Evolutionary conservation across 2,797 vertebrate genomes (phyloP).

Genomic region (Leptoclinus maculatus): DNA sequence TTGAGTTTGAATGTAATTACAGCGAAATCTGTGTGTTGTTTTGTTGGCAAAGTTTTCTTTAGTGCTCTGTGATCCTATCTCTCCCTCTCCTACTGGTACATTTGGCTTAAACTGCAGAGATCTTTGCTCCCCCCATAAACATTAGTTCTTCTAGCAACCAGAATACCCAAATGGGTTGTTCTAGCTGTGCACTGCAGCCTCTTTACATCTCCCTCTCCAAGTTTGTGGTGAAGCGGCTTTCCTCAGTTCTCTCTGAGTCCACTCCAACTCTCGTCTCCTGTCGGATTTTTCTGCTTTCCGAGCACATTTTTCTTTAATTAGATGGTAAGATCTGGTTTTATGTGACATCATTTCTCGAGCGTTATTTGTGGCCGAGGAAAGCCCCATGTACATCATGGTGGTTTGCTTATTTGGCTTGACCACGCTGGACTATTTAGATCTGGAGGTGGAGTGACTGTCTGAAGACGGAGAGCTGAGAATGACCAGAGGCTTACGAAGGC

Average conservation of each 20-base stretch:
- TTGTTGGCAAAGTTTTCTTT: conserved; percentile 51
- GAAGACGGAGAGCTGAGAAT: conserved; percentile 49
- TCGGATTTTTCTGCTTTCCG: conserved; percentile 53
- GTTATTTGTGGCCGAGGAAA: conserved; percentile 71
- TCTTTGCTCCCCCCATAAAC: conserved; percentile 12
- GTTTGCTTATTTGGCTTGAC: conserved; percentile 70
- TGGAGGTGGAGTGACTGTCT: conserved; percentile 43
- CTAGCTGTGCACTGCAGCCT: conserved; percentile 27
- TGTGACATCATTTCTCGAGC: conserved; percentile 65
- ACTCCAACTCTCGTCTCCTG: conserved; percentile 44
- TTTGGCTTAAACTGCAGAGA: conserved; percentile 49
- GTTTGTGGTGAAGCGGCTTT: conserved; percentile 58
- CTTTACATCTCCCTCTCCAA: conserved; percentile 29
- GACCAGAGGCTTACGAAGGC: conserved; percentile 59
- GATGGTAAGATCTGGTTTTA: conserved; percentile 68
- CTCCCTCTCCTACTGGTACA: conserved; percentile 37
- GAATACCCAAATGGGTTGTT: conserved; percentile 40
- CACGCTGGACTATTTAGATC: conserved; percentile 53
- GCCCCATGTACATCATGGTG: conserved; percentile 47
- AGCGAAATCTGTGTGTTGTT: conserved; percentile 62
- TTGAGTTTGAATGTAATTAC: conserved; percentile 63
- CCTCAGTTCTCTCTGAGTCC: conserved; percentile 31
- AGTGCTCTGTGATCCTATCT: conserved; percentile 41
- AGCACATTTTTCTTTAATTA: conserved; percentile 73
- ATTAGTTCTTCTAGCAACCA: conserved; percentile 46